Conservation (phyloP, 2,797 vertebrate genomes). For the Hylomyscus alleni region DNA sequence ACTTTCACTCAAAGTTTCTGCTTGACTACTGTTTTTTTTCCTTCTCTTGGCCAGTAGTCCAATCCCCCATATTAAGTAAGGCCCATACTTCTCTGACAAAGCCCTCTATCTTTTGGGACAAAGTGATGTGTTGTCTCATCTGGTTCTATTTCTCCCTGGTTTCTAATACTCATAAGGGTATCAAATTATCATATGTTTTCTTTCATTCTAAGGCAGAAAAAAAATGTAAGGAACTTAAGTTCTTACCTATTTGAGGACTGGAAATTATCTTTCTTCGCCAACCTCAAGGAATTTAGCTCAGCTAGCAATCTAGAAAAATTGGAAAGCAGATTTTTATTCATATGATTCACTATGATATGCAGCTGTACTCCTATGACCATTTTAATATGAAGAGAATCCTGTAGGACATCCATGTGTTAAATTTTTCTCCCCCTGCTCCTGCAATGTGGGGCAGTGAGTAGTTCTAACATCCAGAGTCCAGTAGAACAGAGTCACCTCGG, state of each 20-base stretch:
- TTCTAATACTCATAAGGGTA: not conserved
- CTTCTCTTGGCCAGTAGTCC: not conserved
- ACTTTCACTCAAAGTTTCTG: not conserved
- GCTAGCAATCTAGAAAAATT: not conserved
- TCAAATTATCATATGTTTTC: not conserved
- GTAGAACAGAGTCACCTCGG: no score
- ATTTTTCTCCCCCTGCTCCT: no score
- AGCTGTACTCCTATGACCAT: not conserved
- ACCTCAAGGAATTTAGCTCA: not conserved
- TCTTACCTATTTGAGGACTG: not conserved
- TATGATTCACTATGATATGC: not conserved
- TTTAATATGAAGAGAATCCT: not conserved
- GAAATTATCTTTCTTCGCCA: not conserved
- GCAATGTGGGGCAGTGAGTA: no score
- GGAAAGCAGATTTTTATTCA: not conserved
- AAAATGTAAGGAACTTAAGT: not conserved
- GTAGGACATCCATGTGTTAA: no score
- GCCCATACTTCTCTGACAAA: not conserved
- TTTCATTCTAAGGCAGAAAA: not conserved
- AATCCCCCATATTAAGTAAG: not conserved
- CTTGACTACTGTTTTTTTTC: not conserved
- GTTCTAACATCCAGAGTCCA: no score
- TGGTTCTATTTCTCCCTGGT: not conserved
- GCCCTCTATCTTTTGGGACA: not conserved
- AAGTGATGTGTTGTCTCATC: not conserved